Base-by-base conservation (phyloP, 2,888 invertebrate species). In the Alviniconcha strummeri region DNA sequence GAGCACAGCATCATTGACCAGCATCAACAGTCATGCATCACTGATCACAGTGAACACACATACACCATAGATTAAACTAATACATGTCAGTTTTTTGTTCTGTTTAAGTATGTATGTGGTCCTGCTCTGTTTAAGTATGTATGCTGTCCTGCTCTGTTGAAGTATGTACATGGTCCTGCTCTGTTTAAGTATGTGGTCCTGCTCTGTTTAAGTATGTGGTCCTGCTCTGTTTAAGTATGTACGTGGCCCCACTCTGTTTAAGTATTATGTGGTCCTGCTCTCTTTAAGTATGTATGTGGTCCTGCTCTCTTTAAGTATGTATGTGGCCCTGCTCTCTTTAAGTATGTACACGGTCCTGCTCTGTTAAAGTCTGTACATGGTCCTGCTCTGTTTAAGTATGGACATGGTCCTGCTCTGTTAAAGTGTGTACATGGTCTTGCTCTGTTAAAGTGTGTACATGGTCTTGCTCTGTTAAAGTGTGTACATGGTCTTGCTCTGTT, bases 1-100 rank as follows among this genome's bases (percentile, higher is more conserved):
- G 94, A 72, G 13, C 74, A 36, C 74, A 19, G 36, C 52, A 19
- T 74, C 52, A 71, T 8, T 15, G 69, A n/a, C 69, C 69, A n/a
- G 69, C 69, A 64, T 13, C 15, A 64, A 64, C 64, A 64, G 64
- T 64, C 36, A 36, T 36, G 36, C 36, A 64, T 13, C 64, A 64
- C 64, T 4, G 11, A 64, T 64, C 15, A 64, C 15, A 64, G 64
- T 64, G 15, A 36, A 36, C 36, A 36, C 36, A 36, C 36, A 36
- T 36, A 36, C 36, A 36, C 36, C 3, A 36, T 36, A 36, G 36
- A 3, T 3, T 36, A 36, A 36, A 64, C 4, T 64, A 64, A 64
- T 64, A 64, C 64, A 64, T 64, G 15, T 36, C 36, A 36, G 15
- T 64, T 64, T 2, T 64, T 64, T 64, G 64, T 4, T 64, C 11